These are phyloP conservation scores for Drosophila histrio DNA, from an alignment of 2,888 invertebrate genomes.

Conservation along the genomic window DNA sequence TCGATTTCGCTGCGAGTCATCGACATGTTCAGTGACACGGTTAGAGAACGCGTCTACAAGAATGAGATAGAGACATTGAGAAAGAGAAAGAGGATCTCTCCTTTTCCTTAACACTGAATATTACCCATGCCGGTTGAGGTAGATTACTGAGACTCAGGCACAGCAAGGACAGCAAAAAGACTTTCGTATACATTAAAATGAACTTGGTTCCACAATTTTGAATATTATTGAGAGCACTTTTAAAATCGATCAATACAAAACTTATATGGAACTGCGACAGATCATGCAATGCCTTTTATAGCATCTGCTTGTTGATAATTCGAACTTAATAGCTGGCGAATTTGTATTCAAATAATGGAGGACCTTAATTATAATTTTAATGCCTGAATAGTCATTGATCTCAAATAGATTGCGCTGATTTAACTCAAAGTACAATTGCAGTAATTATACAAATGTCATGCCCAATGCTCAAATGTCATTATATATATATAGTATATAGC, in stretches of 20 bases:
- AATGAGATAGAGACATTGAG: neutral
- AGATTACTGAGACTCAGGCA: slow-evolving; percentile 39
- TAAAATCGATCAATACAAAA: neutral
- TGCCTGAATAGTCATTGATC: slow-evolving; percentile 45
- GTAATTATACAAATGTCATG: slow-evolving; percentile 22
- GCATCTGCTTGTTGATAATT: slow-evolving; percentile 18
- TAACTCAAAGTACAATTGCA: neutral
- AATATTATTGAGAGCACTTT: neutral
- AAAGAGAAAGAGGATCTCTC: neutral
- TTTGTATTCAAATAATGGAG: neutral
- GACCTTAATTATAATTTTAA: slow-evolving; percentile 15
- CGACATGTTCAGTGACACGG: slow-evolving; percentile 73
- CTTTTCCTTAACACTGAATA: neutral
- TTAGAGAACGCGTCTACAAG: slow-evolving; percentile 60
- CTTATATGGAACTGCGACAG: slow-evolving; percentile 2
- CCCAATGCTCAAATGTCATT: slow-evolving; percentile 3
- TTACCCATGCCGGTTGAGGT: slow-evolving; percentile 58
- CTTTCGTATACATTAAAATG: slow-evolving; percentile 37
- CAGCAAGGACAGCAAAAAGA: slow-evolving; percentile 26
- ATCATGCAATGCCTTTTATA: slow-evolving; percentile 38
- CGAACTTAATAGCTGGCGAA: slow-evolving; percentile 44
- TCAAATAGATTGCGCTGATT: neutral
- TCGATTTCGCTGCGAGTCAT: slow-evolving; percentile 58
- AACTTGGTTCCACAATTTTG: neutral
- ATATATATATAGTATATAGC: neutral